Conservation (phyloP, 2,113 vertebrate genomes). For the Microcebus griseorufus region DNA sequence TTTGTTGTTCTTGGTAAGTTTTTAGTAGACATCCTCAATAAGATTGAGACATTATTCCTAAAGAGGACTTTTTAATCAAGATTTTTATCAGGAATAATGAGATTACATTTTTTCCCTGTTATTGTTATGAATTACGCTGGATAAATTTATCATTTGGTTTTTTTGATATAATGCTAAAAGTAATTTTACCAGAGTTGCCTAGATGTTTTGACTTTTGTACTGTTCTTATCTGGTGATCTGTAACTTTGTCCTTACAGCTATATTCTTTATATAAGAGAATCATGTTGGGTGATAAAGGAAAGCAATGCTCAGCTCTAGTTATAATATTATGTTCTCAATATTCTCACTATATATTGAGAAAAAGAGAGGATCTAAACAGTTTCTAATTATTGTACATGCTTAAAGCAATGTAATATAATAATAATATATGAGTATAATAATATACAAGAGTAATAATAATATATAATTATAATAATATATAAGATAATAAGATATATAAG, state of each 20-base stretch:
- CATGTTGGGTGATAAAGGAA: neutral
- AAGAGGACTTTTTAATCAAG: neutral
- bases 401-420: neutral
- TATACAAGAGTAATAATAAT: too few relatives aligned
- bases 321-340: neutral
- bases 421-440: neutral
- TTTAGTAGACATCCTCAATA: neutral
- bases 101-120: neutral
- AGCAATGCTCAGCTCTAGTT: neutral
- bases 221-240: neutral
- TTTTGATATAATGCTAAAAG: neutral
- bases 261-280: neutral
- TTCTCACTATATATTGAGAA: neutral
- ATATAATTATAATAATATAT: too few relatives aligned
- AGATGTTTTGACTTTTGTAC: neutral
- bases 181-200: neutral
- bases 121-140: neutral
- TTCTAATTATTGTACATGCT: neutral
- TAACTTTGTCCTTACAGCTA: neutral
- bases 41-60: slow-evolving; percentile 11
- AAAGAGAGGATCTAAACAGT: neutral
- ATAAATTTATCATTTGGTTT: neutral
- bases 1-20: neutral
- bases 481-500: too few relatives aligned
- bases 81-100: slow-evolving; percentile 43